Percentiles rank a stretch among this genome's conserved stretches.
These are phyloP conservation scores for Drosophila sturtevanti DNA, from an alignment of 1,140 invertebrate genomes.

Conservation along the genomic window DNA sequence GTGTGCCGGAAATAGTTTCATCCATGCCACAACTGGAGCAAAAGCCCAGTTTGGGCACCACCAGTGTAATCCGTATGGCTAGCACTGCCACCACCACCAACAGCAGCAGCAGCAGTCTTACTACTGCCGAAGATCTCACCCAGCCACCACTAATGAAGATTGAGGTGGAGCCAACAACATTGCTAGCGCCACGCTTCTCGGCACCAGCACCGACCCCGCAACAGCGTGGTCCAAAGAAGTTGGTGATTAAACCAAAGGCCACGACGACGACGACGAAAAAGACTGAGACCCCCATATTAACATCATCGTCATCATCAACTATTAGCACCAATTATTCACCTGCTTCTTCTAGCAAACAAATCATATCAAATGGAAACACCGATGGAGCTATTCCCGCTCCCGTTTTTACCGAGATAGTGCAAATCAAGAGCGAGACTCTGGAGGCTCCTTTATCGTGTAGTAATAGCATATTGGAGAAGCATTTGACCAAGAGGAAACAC, in stretches of 20 bases:
- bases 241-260: constrained; percentile 80
- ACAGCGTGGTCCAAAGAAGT: constrained; percentile 76
- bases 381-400: not conserved
- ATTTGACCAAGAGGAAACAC: constrained; percentile 55
- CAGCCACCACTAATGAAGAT: constrained; percentile 63
- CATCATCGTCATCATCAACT: constrained; percentile 32
- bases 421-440: constrained; percentile 59
- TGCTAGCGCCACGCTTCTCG: constrained; percentile 52
- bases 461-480: constrained; percentile 71
- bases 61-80: constrained; percentile 80
- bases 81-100: constrained; percentile 46
- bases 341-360: not conserved
- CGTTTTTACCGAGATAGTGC: constrained; percentile 43
- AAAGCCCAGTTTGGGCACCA: constrained; percentile 60
- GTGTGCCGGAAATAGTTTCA: not conserved
- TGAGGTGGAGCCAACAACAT: constrained; percentile 55
- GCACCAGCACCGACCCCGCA: constrained; percentile 51
- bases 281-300: constrained; percentile 50
- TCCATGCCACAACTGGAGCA: constrained; percentile 30
- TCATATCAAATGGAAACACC: constrained; percentile 53
- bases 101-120: constrained; percentile 8
- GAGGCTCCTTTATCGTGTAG: constrained; percentile 31
- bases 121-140: constrained; percentile 58
- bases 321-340: constrained; percentile 38
- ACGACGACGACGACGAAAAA: constrained; percentile 54